Percentiles rank a stretch among this genome's conserved stretches.
Conservation (phyloP, 2,113 vertebrate species). For the Oreochromis spilurus region DNA sequence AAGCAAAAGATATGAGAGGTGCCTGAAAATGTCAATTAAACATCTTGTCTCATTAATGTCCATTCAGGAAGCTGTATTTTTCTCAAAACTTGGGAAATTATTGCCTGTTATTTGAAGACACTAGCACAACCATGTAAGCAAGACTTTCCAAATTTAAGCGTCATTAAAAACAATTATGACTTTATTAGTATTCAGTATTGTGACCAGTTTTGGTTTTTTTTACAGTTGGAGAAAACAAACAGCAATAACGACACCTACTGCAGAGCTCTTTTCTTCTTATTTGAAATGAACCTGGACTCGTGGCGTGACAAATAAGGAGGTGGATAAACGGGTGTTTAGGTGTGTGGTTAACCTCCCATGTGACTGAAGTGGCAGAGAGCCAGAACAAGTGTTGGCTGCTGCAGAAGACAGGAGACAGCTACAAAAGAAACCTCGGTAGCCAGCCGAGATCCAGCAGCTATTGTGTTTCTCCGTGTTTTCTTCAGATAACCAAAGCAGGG, state of each 20-base stretch:
- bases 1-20: background rate
- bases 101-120: background rate
- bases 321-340: slow-evolving; percentile 13
- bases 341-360: slow-evolving; percentile 36
- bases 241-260: background rate
- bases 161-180: background rate
- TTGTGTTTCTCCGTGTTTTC: background rate
- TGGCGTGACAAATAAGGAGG: slow-evolving; percentile 1
- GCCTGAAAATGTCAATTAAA: background rate
- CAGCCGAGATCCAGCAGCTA: background rate
- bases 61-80: background rate
- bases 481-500: background rate
- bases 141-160: background rate
- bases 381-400: slow-evolving; percentile 16
- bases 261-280: background rate
- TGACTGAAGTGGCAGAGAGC: slow-evolving; percentile 24
- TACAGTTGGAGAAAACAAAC: background rate
- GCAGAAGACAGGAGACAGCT: background rate
- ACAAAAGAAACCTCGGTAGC: background rate
- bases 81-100: background rate
- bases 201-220: background rate
- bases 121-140: background rate
- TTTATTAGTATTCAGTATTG: background rate
- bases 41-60: background rate
- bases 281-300: background rate